These are phyloP conservation scores for Druceiella hillmani DNA, from an alignment of 2,888 invertebrate species.

Conservation along the genomic window DNA sequence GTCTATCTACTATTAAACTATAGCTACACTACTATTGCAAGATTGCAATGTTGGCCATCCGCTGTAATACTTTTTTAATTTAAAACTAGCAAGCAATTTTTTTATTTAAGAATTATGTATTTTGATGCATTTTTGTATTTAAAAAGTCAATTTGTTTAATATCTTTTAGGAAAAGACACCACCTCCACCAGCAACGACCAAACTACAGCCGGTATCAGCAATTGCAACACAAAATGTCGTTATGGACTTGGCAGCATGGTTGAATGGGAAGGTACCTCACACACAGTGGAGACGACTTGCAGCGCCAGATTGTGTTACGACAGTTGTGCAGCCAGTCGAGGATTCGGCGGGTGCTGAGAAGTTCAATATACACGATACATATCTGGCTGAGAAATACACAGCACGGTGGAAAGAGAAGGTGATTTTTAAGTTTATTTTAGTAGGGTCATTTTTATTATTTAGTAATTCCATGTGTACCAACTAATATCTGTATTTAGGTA, in stretches of 20 bases:
- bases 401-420: slow-evolving; percentile 43
- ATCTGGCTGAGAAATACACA: slow-evolving; percentile 41
- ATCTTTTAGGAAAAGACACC: too few species aligned
- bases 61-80: too few species aligned
- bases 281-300: slow-evolving; percentile 39
- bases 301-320: slow-evolving; percentile 23
- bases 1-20: too few species aligned
- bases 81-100: too few species aligned
- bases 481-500: neutral
- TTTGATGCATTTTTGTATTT: too few species aligned
- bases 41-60: too few species aligned
- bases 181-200: slow-evolving; percentile 15
- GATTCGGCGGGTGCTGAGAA: neutral
- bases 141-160: too few species aligned
- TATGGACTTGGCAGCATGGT: slow-evolving; percentile 51
- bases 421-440: slow-evolving; percentile 11
- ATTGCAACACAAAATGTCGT: slow-evolving; percentile 37
- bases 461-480: neutral
- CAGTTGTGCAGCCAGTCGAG: slow-evolving; percentile 25
- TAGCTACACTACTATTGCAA: too few species aligned
- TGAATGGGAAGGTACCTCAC: slow-evolving; percentile 41
- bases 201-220: slow-evolving; percentile 18
- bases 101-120: too few species aligned
- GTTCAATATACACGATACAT: slow-evolving; percentile 11
- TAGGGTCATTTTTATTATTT: neutral